These are phyloP conservation scores for Notolabrus celidotus DNA, from an alignment of 2,797 vertebrate genomes.

Conservation along the genomic window DNA sequence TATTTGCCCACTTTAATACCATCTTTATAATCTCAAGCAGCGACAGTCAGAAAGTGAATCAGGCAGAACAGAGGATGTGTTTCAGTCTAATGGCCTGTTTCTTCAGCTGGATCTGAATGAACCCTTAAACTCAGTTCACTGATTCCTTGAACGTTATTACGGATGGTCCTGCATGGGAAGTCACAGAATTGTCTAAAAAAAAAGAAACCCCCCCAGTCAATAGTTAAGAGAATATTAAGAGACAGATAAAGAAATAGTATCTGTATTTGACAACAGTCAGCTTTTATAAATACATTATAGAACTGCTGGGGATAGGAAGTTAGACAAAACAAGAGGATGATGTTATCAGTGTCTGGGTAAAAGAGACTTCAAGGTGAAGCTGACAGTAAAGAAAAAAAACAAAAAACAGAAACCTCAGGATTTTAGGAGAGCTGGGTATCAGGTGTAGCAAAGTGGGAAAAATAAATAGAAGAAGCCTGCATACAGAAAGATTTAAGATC, in stretches of 20 bases:
- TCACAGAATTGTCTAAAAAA: neutral
- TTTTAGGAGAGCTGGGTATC: constrained; percentile 3
- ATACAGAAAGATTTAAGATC: constrained; percentile 3
- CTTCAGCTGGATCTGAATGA: neutral
- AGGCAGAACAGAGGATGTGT: neutral
- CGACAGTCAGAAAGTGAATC: constrained; percentile 19
- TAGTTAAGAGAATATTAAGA: neutral
- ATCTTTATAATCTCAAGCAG: constrained; percentile 1
- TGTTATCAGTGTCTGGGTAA: neutral
- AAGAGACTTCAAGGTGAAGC: constrained; percentile 7
- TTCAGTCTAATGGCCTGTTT: neutral
- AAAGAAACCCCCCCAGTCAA: constrained; percentile 4
- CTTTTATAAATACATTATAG: neutral
- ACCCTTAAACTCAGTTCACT: constrained; percentile 1
- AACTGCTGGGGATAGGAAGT: neutral
- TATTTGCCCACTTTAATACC: neutral
- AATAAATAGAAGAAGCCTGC: neutral
- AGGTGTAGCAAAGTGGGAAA: neutral
- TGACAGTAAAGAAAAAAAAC: neutral
- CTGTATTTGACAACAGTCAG: neutral
- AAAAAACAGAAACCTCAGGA: neutral
- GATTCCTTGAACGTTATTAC: constrained; percentile 20
- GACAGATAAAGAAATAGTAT: neutral
- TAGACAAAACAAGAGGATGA: neutral
- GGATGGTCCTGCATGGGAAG: neutral